Conservation (phyloP, 2,797 vertebrate species). For the Labeo calbasu region DNA sequence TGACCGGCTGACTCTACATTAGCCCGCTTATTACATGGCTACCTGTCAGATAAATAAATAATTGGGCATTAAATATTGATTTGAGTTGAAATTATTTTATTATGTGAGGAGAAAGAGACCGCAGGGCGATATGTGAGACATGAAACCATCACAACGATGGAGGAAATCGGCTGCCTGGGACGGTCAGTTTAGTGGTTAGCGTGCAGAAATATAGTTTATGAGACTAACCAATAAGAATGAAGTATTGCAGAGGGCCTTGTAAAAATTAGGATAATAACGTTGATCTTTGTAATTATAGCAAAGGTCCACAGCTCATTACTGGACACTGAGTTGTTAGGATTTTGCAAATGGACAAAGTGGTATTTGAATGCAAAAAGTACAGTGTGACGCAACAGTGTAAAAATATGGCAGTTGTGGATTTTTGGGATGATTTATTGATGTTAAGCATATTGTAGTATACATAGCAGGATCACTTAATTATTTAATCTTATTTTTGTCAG, state of each 20-base stretch:
- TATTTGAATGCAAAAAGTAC: conserved; percentile 70
- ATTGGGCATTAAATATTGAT: conserved; percentile 26
- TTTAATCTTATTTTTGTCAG: background rate
- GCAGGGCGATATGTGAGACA: background rate
- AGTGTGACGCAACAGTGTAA: background rate
- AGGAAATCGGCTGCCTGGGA: conserved; percentile 33
- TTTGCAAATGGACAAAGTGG: conserved; percentile 67
- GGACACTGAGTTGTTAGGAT: conserved; percentile 73
- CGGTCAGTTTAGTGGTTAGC: background rate
- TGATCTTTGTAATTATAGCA: conserved; percentile 78
- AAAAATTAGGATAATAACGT: conserved; percentile 69
- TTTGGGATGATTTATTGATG: background rate
- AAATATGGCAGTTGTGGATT: background rate
- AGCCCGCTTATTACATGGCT: background rate
- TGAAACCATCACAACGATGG: conserved; percentile 53
- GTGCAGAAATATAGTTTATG: background rate
- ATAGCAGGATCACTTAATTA: background rate
- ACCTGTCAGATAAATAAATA: conserved; percentile 10
- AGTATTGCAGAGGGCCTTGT: conserved; percentile 36
- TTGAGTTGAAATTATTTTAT: background rate
- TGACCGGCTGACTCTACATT: background rate
- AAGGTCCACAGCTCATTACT: conserved; percentile 75
- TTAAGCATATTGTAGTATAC: background rate
- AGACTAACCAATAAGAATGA: conserved; percentile 22
- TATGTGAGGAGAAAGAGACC: background rate